A percentile compares a stretch with the other conserved stretches of the same genome.
These are phyloP conservation scores for Ichneumoninae sp. DNA, from an alignment of 2,888 invertebrate genomes.

Conservation along the genomic window DNA sequence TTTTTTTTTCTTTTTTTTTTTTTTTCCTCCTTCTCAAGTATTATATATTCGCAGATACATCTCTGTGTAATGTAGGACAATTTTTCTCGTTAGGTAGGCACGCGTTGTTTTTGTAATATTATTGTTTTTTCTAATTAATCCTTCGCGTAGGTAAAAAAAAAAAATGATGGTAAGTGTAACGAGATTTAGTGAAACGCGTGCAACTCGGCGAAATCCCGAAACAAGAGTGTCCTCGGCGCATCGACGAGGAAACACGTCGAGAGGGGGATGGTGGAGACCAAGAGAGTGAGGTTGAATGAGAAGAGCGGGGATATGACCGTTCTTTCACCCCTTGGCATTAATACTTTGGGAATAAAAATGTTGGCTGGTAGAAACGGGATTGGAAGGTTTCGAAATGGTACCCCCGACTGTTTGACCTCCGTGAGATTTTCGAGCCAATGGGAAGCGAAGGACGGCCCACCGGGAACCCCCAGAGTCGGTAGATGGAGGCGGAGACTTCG, in stretches of 20 bases:
- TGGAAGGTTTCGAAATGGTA: slow-evolving; percentile 72
- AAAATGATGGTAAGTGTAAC: slow-evolving; percentile 17
- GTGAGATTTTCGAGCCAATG: slow-evolving; percentile 73
- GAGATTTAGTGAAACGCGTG: slow-evolving; percentile 75
- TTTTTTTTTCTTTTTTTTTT: neutral
- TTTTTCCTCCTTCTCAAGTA: too few species aligned
- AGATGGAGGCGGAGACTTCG: slow-evolving; percentile 73
- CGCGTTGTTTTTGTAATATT: neutral
- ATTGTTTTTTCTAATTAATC: neutral
- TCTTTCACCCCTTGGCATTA: slow-evolving; percentile 67
- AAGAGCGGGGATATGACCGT: slow-evolving; percentile 41
- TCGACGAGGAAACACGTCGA: slow-evolving; percentile 70
- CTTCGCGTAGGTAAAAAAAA: neutral
- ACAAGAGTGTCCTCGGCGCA: slow-evolving; percentile 81
- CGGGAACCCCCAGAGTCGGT: slow-evolving; percentile 70
- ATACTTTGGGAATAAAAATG: slow-evolving; percentile 77
- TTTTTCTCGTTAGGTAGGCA: neutral
- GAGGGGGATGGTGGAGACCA: slow-evolving; percentile 21
- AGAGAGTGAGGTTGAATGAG: slow-evolving; percentile 51
- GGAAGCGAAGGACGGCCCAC: slow-evolving; percentile 74
- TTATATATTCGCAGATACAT: neutral
- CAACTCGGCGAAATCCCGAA: slow-evolving; percentile 81
- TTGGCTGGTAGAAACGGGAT: slow-evolving; percentile 69
- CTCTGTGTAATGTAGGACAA: neutral
- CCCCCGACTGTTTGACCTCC: slow-evolving; percentile 74